phyloP scores from a whole-genome alignment of 2,888 invertebrate species.

The Serrognathus titanus region DNA sequence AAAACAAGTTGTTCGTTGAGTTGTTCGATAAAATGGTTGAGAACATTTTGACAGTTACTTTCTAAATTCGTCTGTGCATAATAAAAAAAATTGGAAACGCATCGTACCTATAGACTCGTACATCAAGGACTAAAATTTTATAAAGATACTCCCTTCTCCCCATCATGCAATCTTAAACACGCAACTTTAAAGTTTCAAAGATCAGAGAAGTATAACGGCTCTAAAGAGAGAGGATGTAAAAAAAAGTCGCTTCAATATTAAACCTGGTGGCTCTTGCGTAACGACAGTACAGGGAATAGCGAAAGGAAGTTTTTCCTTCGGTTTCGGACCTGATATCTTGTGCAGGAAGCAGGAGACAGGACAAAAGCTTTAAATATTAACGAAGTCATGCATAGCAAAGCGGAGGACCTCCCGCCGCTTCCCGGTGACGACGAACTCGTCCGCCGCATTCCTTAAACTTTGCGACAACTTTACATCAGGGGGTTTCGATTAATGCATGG shows the following conservation, averaged over 20 bases:
- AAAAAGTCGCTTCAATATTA: slow-evolving; percentile 43
- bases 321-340: slow-evolving; percentile 18
- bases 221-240: slow-evolving; percentile 4
- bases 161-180: slow-evolving; percentile 9
- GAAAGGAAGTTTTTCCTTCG: slow-evolving; percentile 20
- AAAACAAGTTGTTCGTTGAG: too few relatives aligned
- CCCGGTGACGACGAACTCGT: too few relatives aligned
- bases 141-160: too few relatives aligned
- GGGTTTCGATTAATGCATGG: slow-evolving; percentile 6
- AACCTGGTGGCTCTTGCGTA: slow-evolving; percentile 44
- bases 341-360: slow-evolving; percentile 20
- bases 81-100: too few relatives aligned
- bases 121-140: too few relatives aligned
- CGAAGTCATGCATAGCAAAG: slow-evolving; percentile 36
- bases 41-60: too few relatives aligned
- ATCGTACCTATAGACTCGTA: too few relatives aligned
- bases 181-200: slow-evolving; percentile 12
- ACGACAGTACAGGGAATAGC: slow-evolving; percentile 43
- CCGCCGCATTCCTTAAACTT: slow-evolving; percentile 15
- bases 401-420: slow-evolving; percentile 8
- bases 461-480: slow-evolving; percentile 16
- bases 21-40: too few relatives aligned
- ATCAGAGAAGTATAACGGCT: slow-evolving; percentile 7
- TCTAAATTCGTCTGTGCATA: too few relatives aligned
- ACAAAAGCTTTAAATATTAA: slow-evolving; percentile 36